A percentile compares a stretch with the other conserved stretches of the same genome.
Conservation (phyloP, 2,888 invertebrate species). For the Timema podura region DNA sequence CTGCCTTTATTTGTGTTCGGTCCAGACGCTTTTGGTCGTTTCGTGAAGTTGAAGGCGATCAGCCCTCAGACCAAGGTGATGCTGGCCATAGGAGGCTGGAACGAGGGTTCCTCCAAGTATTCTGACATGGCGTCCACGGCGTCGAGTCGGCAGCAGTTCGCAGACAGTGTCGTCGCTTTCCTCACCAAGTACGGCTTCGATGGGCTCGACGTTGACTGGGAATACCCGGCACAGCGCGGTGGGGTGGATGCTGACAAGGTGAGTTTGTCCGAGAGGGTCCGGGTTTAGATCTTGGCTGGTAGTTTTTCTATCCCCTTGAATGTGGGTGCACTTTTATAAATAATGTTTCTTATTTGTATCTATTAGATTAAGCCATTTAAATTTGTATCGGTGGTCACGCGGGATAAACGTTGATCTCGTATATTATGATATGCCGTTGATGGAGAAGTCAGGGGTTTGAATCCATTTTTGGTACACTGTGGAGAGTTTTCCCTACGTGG, state of each 20-base stretch:
- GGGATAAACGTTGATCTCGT: too few relatives aligned
- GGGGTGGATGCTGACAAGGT: constrained; percentile 46
- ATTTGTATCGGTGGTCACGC: too few relatives aligned
- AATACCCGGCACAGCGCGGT: constrained; percentile 60
- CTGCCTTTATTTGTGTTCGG: too few relatives aligned
- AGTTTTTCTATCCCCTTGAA: too few relatives aligned
- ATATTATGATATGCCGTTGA: too few relatives aligned
- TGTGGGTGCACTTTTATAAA: too few relatives aligned
- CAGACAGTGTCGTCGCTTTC: constrained; percentile 53
- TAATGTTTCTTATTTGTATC: too few relatives aligned
- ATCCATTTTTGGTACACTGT: too few relatives aligned
- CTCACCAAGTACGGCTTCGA: constrained; percentile 58
- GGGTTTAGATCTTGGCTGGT: too few relatives aligned
- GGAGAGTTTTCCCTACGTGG: too few relatives aligned
- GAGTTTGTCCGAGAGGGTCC: background rate
- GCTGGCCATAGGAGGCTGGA: constrained; percentile 68
- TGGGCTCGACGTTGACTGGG: constrained; percentile 71
- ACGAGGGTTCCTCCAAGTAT: constrained; percentile 58
- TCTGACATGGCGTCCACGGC: constrained; percentile 40
- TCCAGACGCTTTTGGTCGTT: constrained; percentile 35
- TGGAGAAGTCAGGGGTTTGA: too few relatives aligned
- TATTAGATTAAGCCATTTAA: too few relatives aligned
- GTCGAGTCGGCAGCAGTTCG: constrained; percentile 41
- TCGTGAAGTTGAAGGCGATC: constrained; percentile 51
- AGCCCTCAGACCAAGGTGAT: constrained; percentile 55